Conservation (phyloP, 2,113 vertebrate species). For the Vicugna pacos region DNA sequence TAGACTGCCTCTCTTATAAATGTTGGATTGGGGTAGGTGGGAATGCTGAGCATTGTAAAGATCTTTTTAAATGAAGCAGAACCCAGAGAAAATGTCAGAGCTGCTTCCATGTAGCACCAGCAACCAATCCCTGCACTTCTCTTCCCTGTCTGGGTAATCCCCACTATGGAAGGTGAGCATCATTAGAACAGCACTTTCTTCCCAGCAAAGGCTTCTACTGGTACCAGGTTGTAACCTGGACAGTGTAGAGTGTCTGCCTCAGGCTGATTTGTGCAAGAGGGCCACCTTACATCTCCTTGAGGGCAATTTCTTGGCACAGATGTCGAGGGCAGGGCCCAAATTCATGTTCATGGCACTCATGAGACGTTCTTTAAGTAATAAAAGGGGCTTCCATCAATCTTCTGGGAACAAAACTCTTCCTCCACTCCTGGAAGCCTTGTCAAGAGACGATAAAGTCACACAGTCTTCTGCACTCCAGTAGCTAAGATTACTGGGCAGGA, state of each 20-base stretch:
- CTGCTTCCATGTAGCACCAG: conserved; percentile 40
- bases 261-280: neutral
- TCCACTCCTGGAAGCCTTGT: conserved; percentile 96
- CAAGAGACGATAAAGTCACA: conserved; percentile 94
- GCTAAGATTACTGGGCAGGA: conserved; percentile 92
- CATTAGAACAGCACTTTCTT: neutral
- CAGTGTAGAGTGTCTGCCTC: neutral
- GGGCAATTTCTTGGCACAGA: conserved; percentile 95
- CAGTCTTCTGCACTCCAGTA: conserved; percentile 95
- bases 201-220: neutral
- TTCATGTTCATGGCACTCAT: conserved; percentile 97
- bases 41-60: neutral
- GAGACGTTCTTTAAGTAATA: conserved; percentile 94
- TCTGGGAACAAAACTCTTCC: conserved; percentile 94
- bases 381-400: conserved; percentile 95
- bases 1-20: neutral
- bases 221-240: neutral
- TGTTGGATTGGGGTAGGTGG: neutral
- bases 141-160: neutral
- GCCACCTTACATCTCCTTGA: conserved; percentile 90
- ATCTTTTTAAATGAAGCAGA: neutral
- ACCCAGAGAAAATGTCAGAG: conserved; percentile 52
- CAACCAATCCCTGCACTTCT: conserved; percentile 22
- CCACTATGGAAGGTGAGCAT: neutral
- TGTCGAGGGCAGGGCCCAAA: conserved; percentile 95